Evolutionary conservation across 2,797 vertebrate species (phyloP).

Genomic region (Crocodylus rhombifer): DNA sequence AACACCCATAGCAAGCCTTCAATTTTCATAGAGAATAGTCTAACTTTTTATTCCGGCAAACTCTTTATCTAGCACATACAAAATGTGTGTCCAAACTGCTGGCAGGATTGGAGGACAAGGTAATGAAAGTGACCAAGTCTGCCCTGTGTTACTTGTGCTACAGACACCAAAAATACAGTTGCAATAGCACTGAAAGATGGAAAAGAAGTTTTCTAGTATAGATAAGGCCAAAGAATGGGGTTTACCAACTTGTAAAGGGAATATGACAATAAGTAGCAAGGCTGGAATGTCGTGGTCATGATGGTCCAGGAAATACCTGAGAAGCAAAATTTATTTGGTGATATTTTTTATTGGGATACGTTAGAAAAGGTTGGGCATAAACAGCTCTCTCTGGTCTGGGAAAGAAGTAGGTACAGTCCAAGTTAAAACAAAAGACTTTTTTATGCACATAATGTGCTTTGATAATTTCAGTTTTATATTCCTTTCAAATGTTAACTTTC

Average conservation of each 20-base stretch:
- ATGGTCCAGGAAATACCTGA: too few relatives aligned
- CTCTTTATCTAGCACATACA: accelerated
- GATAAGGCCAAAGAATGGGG: conserved; percentile 25
- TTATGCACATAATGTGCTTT: not conserved
- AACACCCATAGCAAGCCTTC: not conserved
- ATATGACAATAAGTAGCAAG: not conserved
- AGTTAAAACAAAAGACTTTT: too few relatives aligned
- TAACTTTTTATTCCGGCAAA: not conserved
- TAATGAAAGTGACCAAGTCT: not conserved
- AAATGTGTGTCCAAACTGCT: conserved; percentile 8
- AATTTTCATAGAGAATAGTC: not conserved
- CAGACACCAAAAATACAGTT: not conserved
- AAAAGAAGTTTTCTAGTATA: conserved; percentile 33
- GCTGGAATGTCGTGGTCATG: too few relatives aligned
- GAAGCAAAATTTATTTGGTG: too few relatives aligned
- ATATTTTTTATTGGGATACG: too few relatives aligned
- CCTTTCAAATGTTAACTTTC: not conserved
- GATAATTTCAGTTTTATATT: not conserved
- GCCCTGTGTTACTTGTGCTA: not conserved
- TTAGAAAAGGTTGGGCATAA: too few relatives aligned
- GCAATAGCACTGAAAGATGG: conserved; percentile 24
- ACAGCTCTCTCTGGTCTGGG: too few relatives aligned
- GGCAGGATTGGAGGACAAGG: not conserved
- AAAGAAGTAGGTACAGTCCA: too few relatives aligned
- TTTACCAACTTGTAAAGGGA: accelerated